These are phyloP conservation scores for Microtus montanus DNA, from an alignment of 2,113 vertebrate species.

Conservation along the genomic window DNA sequence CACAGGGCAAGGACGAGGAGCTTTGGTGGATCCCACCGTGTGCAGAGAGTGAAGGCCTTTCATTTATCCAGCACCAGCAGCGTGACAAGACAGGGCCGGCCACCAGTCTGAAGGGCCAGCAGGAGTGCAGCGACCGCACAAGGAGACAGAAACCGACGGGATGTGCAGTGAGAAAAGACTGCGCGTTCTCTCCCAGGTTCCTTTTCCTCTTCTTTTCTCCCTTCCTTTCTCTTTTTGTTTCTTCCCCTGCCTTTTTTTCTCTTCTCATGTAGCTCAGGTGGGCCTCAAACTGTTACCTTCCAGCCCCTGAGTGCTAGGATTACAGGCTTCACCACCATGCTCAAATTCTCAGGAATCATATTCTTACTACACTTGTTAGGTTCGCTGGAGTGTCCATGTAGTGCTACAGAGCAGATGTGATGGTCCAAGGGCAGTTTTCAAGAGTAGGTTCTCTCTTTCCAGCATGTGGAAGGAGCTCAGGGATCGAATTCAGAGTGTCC, in stretches of 20 bases:
- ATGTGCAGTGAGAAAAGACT: not conserved
- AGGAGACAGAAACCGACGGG: not conserved
- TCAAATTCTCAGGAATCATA: not conserved
- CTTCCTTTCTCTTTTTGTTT: not conserved
- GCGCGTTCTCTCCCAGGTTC: too few relatives aligned
- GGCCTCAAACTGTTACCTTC: not conserved
- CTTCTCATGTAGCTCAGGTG: not conserved
- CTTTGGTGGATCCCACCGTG: too few relatives aligned
- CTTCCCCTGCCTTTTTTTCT: not conserved
- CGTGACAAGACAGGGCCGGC: not conserved
- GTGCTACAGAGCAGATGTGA: not conserved
- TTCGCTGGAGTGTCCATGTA: too few relatives aligned
- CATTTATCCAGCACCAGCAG: not conserved
- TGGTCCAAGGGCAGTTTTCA: not conserved
- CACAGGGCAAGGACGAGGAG: slow-evolving; percentile 77
- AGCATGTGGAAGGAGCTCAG: not conserved
- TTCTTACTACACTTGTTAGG: not conserved
- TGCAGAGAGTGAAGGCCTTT: too few relatives aligned
- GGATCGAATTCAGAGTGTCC: not conserved
- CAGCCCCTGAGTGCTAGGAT: not conserved
- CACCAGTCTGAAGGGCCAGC: not conserved
- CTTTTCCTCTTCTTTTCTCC: not conserved
- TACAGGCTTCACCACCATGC: too few relatives aligned
- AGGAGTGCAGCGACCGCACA: too few relatives aligned
- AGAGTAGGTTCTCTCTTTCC: not conserved